Evolutionary conservation across 2,888 invertebrate species (phyloP).

Genomic region (Ophioninae sp.): DNA sequence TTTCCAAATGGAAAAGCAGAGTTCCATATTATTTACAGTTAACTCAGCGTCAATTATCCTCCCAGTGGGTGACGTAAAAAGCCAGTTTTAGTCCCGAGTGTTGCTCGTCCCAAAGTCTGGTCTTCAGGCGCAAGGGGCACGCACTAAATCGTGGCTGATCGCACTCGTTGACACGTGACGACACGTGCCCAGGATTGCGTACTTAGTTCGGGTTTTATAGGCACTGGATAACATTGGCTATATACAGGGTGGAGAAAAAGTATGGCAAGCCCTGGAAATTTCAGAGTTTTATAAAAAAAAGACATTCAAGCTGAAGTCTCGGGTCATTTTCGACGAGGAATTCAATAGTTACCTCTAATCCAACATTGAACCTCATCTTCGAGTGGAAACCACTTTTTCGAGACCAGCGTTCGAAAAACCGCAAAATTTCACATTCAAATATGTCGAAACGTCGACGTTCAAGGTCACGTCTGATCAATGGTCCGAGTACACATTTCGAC

Average conservation of each 20-base stretch:
- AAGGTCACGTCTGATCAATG: too few relatives aligned
- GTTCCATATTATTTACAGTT: not conserved
- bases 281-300: too few relatives aligned
- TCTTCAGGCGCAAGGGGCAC: not conserved
- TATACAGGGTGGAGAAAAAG: not conserved
- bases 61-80: not conserved
- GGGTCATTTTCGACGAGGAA: too few relatives aligned
- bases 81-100: not conserved
- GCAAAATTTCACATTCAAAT: too few relatives aligned
- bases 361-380: too few relatives aligned
- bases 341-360: too few relatives aligned
- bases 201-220: slow-evolving; percentile 55
- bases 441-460: too few relatives aligned
- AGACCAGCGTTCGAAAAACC: too few relatives aligned
- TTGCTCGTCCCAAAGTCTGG: not conserved
- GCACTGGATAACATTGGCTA: not conserved
- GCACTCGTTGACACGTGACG: slow-evolving; percentile 77
- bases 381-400: too few relatives aligned
- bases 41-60: not conserved
- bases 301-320: too few relatives aligned
- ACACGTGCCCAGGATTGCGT: slow-evolving; percentile 72
- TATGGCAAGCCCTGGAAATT: too few relatives aligned
- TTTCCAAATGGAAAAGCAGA: not conserved
- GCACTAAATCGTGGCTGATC: slow-evolving; percentile 68
- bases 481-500: too few relatives aligned